phyloP scores from a whole-genome alignment of 1,140 invertebrate species.

The Laupala kohalensis region DNA sequence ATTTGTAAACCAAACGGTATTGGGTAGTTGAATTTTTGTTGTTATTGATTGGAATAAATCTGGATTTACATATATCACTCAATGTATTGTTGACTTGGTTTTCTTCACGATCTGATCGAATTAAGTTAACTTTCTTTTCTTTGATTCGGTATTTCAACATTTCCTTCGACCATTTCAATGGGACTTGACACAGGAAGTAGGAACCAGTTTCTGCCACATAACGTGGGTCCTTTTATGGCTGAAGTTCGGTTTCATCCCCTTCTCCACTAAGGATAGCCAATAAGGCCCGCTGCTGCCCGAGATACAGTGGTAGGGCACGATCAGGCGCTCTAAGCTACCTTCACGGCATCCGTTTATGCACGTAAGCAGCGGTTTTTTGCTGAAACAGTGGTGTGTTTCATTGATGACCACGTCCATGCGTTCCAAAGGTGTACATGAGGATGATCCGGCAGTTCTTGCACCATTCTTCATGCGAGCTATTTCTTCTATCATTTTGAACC shows the following conservation, averaged over 20 bases:
- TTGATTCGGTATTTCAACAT: not conserved
- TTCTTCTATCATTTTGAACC: no score
- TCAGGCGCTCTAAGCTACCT: not conserved
- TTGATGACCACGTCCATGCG: not conserved
- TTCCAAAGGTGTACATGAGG: not conserved
- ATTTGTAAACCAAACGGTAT: no score
- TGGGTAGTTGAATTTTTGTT: no score
- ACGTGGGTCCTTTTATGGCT: not conserved
- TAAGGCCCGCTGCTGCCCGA: not conserved
- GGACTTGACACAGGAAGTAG: not conserved
- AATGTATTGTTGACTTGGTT: no score
- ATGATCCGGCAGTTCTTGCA: not conserved
- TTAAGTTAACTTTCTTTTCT: not conserved
- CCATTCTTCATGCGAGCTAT: no score
- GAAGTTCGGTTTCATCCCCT: not conserved
- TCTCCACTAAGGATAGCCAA: not conserved
- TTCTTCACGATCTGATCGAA: no score
- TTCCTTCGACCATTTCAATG: not conserved
- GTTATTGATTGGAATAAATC: no score
- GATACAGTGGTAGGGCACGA: not conserved
- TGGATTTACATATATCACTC: no score
- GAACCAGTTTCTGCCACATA: not conserved
- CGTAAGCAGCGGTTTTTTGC: not conserved
- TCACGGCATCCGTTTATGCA: not conserved
- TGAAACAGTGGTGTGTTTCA: not conserved